Evolutionary conservation across 53 echinoderm and acorn worm species (phyloP).

Genomic region (Hippasteria phrygiana): DNA sequence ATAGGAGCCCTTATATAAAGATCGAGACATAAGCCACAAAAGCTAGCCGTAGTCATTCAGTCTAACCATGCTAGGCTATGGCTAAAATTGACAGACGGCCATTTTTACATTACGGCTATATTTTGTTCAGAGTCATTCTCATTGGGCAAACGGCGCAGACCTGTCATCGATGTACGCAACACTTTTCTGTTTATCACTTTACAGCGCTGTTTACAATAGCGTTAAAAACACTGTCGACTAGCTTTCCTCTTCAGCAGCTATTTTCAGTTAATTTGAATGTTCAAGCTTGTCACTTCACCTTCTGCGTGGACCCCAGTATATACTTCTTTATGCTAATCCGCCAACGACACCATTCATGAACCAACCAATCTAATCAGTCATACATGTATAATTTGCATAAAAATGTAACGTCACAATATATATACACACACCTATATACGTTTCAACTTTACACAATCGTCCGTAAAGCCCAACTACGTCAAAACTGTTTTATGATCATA

Average conservation of each 20-base stretch:
- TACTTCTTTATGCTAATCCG: background rate
- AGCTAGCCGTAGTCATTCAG: too few relatives aligned
- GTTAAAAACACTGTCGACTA: background rate
- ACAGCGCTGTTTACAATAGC: background rate
- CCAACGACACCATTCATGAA: conserved; percentile 10
- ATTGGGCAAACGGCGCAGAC: too few relatives aligned
- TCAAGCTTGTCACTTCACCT: too few relatives aligned
- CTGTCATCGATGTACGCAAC: too few relatives aligned
- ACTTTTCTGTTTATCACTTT: background rate
- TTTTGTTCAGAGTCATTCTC: too few relatives aligned
- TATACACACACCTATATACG: conserved; percentile 15
- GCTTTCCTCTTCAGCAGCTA: background rate
- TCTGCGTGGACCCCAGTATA: background rate
- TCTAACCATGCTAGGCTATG: too few relatives aligned
- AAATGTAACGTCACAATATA: conserved; percentile 54
- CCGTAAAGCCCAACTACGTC: conserved; percentile 50
- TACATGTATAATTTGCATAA: conserved; percentile 38
- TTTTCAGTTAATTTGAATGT: too few relatives aligned
- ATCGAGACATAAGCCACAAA: too few relatives aligned
- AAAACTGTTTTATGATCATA: background rate
- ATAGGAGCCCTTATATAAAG: too few relatives aligned
- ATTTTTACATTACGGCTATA: too few relatives aligned
- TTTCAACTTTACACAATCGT: conserved; percentile 37
- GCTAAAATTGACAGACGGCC: too few relatives aligned
- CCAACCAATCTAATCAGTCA: conserved; percentile 44